Evolutionary conservation across 2,113 vertebrate genomes (phyloP).

Genomic region (Quiscalus mexicanus): DNA sequence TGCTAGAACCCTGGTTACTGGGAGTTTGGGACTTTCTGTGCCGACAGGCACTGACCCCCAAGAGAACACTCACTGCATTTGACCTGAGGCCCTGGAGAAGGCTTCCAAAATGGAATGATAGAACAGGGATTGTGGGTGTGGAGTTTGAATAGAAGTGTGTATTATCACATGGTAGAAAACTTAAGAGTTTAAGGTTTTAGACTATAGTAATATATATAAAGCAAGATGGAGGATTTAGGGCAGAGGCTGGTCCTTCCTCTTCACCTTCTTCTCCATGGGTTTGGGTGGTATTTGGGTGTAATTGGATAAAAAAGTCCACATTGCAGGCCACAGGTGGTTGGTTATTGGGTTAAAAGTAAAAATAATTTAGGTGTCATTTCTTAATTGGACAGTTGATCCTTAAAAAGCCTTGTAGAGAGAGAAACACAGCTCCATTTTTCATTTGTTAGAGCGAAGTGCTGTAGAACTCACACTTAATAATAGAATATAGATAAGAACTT

Average conservation of each 20-base stretch:
- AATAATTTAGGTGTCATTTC: not conserved
- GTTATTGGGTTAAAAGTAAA: not conserved
- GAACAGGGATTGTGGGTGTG: not conserved
- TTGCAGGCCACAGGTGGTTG: accelerated
- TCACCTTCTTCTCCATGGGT: not conserved
- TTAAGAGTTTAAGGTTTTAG: not conserved
- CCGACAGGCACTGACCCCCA: not conserved
- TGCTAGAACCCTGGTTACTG: not conserved
- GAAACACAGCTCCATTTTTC: not conserved
- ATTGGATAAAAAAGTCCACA: not conserved
- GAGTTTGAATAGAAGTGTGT: not conserved
- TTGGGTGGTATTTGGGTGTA: not conserved
- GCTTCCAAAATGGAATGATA: not conserved
- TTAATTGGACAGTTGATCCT: not conserved
- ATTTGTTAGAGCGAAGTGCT: not conserved
- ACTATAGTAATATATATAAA: not conserved
- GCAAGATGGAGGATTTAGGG: not conserved
- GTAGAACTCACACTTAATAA: not conserved
- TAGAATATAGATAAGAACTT: not conserved
- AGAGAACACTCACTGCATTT: not conserved
- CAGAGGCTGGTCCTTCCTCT: not conserved
- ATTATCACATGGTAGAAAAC: not conserved
- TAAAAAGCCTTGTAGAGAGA: not conserved
- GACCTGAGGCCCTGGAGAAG: not conserved
- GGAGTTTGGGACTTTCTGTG: not conserved